Evolutionary conservation across 2,113 vertebrate species (phyloP).

Genomic region (Stictonetta naevosa): DNA sequence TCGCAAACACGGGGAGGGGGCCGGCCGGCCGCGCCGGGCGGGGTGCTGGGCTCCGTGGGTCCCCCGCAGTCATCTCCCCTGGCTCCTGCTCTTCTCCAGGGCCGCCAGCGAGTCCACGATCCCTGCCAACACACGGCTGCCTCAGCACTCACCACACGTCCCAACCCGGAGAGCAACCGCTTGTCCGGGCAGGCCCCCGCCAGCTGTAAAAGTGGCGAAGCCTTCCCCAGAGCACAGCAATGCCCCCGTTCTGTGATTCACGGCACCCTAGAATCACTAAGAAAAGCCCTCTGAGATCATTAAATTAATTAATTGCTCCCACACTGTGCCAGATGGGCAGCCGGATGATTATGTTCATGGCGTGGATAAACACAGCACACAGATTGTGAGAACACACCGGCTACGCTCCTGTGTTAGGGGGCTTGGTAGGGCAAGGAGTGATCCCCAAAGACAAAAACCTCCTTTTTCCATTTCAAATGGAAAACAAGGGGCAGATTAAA

Average conservation of each 20-base stretch:
- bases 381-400: background rate
- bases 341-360: background rate
- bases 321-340: fast-evolving
- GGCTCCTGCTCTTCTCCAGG: slow-evolving; percentile 34
- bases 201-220: background rate
- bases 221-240: fast-evolving
- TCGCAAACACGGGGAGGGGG: fast-evolving
- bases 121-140: background rate
- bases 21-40: too few relatives aligned
- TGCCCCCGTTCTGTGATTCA: background rate
- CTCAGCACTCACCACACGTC: too few relatives aligned
- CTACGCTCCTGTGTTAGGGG: background rate
- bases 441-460: background rate
- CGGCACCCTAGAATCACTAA: too few relatives aligned
- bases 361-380: background rate
- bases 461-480: background rate
- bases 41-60: background rate
- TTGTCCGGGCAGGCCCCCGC: background rate
- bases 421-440: background rate
- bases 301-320: background rate
- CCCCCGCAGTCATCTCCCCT: background rate
- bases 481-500: background rate
- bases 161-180: background rate
- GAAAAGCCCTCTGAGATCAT: too few relatives aligned
- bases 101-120: slow-evolving; percentile 48